Base-by-base conservation (phyloP, 2,888 invertebrate genomes). In the Agelastica alni region DNA sequence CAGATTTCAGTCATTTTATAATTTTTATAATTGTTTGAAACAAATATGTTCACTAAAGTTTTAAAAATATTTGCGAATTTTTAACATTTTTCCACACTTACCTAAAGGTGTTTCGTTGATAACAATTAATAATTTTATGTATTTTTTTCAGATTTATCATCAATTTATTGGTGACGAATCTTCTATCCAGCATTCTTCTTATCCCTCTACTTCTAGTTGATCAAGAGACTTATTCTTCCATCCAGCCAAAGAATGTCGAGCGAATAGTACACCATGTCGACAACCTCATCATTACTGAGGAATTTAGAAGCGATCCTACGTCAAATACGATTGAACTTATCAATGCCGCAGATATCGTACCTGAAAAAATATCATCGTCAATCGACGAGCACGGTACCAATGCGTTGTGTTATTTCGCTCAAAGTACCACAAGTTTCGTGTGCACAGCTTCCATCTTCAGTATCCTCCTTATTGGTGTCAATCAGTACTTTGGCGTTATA, bases 401-500 rank as follows among this genome's bases (percentile, higher is more conserved):
- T 28, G 51, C 65, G 16, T 58, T 75, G 47, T 77, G 77, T 57
- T 73, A 73, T 47, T 66, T 81, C 22, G 82, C 83, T 20, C 88
- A 88, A 65, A 84, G 84, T 43, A 81, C 83, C 62, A 85, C 87
- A 28, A 82, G 81, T 44, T 74, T 81, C 46, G 76, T 81, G 17
- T 81, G 81, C 48, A 79, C 83, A 1, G 82, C 84, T 0, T 84
- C 84, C 42, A 81, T 85, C 36, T 76, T 85, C 51, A 83, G 85
- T 44, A 81, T 85, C 4, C 76, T 86, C 4, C 75, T 85, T 28
- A 85, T 86, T 60, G 84, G 83, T 5, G 72, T 85, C 48, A 86
- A 86, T 68, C 82, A 86, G 64, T 86, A 85, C 70, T 83, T 83
- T 61, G 86, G 86, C 1, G 85, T 87, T 6, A 81, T 85, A 36